Evolutionary conservation across 2,797 vertebrate genomes (phyloP), one percentile per base, ranked within the genome.

Genomic region (Lepus townsendii): DNA sequence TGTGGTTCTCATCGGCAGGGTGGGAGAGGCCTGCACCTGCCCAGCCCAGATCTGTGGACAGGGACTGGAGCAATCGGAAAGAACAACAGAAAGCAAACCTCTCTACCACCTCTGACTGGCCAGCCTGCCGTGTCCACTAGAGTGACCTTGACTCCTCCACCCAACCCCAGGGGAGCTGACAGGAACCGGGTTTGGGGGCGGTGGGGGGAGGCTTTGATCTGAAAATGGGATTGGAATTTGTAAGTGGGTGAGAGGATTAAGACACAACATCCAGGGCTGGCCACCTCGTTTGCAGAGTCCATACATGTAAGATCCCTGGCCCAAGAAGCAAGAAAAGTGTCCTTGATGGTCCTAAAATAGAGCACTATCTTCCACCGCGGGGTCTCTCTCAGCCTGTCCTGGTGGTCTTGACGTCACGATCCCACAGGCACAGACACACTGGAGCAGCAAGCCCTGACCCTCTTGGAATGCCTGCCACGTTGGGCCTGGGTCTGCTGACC

Each of bases 51-150:
- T 27, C 71, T 54, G 7, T 0, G 12, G 77, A 80, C 9, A 3
- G 66, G 17, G 7, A 77, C 47, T 38, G 57, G 38, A 73, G 20
- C 10, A 66, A 20, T 50, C 14, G 16, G 0, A 1, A 38, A 6
- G 27, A 54, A 32, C 6, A 72, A 7, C 14, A 10, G 63, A 68
- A 7, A 52, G 62, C 52, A 52, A 86, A 47, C 19, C 42, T 3
- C n/a, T 26, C 16, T 50, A 24, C 27, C 17, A 1, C 35, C 66
- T 4, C 0, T 3, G 54, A n/a, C 66, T 11, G 13, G n/a, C 35
- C 66, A 14, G 22, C 66, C 30, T 2, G 1, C 17, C 20, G 14
- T 0, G 0, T 20, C 52, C 35, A 83, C 24, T 1, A 14, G 54
- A 14, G 47, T 1, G 9, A 1, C 1, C 7, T 52, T 24, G 6